A percentile compares a stretch with the other conserved stretches of the same genome.
These are phyloP conservation scores for Agrilus mali DNA, from an alignment of 2,888 invertebrate genomes.

Conservation along the genomic window DNA sequence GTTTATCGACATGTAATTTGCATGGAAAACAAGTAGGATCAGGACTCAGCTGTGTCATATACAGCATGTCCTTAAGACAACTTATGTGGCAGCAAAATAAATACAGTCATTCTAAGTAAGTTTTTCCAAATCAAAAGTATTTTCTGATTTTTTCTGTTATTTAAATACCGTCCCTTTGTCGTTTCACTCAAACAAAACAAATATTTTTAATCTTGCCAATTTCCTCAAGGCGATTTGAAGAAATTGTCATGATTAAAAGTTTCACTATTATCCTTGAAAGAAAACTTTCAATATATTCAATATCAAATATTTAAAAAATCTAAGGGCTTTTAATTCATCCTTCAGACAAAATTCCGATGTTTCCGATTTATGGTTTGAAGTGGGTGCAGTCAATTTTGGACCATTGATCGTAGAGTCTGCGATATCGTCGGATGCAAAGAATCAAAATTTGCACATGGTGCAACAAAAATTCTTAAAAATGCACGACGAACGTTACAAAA, in stretches of 20 bases:
- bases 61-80: conserved; percentile 30
- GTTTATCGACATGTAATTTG: conserved; percentile 86
- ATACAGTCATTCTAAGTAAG: conserved; percentile 30
- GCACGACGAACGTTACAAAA: conserved; percentile 73
- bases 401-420: conserved; percentile 85
- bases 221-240: too few relatives aligned
- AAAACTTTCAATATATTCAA: too few relatives aligned
- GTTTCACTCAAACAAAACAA: background rate
- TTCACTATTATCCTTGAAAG: too few relatives aligned
- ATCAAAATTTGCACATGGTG: conserved; percentile 61
- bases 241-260: too few relatives aligned
- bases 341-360: conserved; percentile 27
- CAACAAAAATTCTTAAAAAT: conserved; percentile 72
- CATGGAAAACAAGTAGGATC: conserved; percentile 85
- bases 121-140: background rate
- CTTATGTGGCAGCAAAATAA: conserved; percentile 32
- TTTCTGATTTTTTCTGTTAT: background rate
- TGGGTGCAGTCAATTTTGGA: conserved; percentile 80
- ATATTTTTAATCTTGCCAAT: background rate
- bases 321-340: background rate
- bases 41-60: conserved; percentile 73
- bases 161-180: background rate
- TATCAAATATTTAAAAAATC: too few relatives aligned
- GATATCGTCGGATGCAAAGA: conserved; percentile 53
- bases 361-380: conserved; percentile 79